These are phyloP conservation scores for Anticlea derivata DNA, from an alignment of 2,888 invertebrate genomes.

Conservation along the genomic window DNA sequence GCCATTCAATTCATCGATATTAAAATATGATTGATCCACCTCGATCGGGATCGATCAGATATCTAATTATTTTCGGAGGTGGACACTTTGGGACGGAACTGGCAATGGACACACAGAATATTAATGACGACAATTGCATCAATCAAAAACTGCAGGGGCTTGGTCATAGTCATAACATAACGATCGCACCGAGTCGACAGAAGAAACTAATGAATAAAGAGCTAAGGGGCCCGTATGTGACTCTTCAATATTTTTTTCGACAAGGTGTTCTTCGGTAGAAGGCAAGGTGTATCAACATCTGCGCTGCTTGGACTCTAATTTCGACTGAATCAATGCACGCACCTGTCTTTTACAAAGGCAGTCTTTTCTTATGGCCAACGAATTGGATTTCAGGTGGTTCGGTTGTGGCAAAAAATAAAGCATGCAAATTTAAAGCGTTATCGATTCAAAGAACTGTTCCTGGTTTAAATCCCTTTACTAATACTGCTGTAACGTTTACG, in stretches of 20 bases:
- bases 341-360: slow-evolving; percentile 53
- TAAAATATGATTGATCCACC: not conserved
- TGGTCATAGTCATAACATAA: slow-evolving; percentile 18
- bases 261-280: slow-evolving; percentile 54
- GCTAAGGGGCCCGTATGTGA: slow-evolving; percentile 36
- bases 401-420: slow-evolving; percentile 1
- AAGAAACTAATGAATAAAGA: slow-evolving; percentile 28
- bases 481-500: not conserved
- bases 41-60: not conserved
- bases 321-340: slow-evolving; percentile 65
- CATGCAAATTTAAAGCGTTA: no score
- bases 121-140: slow-evolving; percentile 41
- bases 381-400: slow-evolving; percentile 4
- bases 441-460: no score
- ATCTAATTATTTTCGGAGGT: slow-evolving; percentile 37
- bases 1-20: not conserved
- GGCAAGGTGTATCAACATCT: slow-evolving; percentile 72
- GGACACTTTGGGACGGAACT: slow-evolving; percentile 40
- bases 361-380: slow-evolving; percentile 15
- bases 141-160: slow-evolving; percentile 28
- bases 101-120: slow-evolving; percentile 40
- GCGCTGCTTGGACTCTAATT: slow-evolving; percentile 63
- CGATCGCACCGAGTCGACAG: not conserved
- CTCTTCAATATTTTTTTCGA: slow-evolving; percentile 53
- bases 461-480: no score